Evolutionary conservation across 2,797 vertebrate species (phyloP), one percentile per base, ranked within the genome.

Genomic region (Oreonectes daqikongensis): DNA sequence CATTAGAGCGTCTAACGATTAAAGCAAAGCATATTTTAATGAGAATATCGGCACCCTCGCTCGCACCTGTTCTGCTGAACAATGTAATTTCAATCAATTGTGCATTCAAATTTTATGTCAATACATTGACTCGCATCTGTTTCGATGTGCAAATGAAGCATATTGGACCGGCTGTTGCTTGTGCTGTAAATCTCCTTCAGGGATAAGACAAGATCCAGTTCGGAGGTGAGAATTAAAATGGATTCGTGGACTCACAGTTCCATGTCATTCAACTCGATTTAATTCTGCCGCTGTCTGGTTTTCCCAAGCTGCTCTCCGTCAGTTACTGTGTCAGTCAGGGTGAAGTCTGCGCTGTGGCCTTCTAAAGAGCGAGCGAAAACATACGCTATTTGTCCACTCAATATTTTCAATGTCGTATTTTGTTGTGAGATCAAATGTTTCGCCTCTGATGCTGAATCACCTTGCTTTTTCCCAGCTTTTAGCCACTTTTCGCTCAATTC

Each of bases 1-100:
- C 85, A 89, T 91, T 91, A 91, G 87, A 88, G 85, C 35, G 63
- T 77, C 80, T 90, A 92, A 92, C 83, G 91, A 92, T 87, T 83
- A 81, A 86, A 83, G 85, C 85, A 81, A 87, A 87, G 85, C 86
- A 40, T 69, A 81, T 90, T 92, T 90, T 84, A 91, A 92, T 83
- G 87, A 87, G 85, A 88, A 85, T 92, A 92, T 92, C 83, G 90
- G 90, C 88, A 88, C 83, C 20, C 52, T 75, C 40, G 76, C 72
- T 42, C 18, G 76, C 79, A 3, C 44, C 74, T 82, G 81, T 85
- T 79, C 78, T 78, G 79, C 83, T 74, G 79, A 84, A 82, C 66
- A 71, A 44, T 83, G 78, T 79, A 72, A 55, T 83, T 77, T 79
- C 77, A 40, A 75, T 79, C 73, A 81, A 61, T 72, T 44, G 11